Base-by-base conservation (phyloP, 2,888 invertebrate genomes). In the Crioceris asparagi region DNA sequence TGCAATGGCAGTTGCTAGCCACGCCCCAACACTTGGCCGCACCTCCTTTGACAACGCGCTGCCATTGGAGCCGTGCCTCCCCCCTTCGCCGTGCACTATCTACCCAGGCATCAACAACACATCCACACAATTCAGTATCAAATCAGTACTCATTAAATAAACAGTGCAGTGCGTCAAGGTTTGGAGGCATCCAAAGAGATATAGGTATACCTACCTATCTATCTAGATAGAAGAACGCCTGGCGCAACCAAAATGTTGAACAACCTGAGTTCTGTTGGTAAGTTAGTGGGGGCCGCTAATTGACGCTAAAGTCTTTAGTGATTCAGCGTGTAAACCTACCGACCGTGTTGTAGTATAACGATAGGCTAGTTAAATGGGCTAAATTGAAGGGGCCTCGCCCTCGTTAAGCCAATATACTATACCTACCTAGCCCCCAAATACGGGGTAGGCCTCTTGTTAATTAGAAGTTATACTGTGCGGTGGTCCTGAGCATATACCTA, bases 131-230 rank as follows among this genome's bases (percentile, higher is more conserved):
- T 62, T 65, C 64, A 65, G 65, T 65, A 61, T 63, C 61, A 63
- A 64, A 65, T 65, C 65, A 64, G 64, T 65, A 62, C 64, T 65
- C 64, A 65, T 65, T 65, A 65, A 65, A 65, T 65, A 65, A 65
- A 65, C 65, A 65, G 65, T 65, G 64, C 59, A 57, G 62, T 63
- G 62, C 61, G 62, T 60, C 56, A 50, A 38, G 43, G 41, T 39
- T 37, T 39, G 46, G 39, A 41, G 39, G 41, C 37, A 41, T 44
- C 44, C 42, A 44, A 43, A 36, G 44, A 31, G 33, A 38, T 31
- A 18, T 12, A 19, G n/a, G n/a, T n/a, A n/a, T n/a, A 14, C 27
- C 12, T 27, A 15, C 27, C 15, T 27, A 27, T 14, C 27, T 14
- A 27, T 27, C 27, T 27, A 37, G 15, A n/a, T 17, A 17, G 10